Evolutionary conservation across 2,113 vertebrate species (phyloP), one percentile per base, ranked within the genome.

Genomic region (Peucedramus taeniatus): DNA sequence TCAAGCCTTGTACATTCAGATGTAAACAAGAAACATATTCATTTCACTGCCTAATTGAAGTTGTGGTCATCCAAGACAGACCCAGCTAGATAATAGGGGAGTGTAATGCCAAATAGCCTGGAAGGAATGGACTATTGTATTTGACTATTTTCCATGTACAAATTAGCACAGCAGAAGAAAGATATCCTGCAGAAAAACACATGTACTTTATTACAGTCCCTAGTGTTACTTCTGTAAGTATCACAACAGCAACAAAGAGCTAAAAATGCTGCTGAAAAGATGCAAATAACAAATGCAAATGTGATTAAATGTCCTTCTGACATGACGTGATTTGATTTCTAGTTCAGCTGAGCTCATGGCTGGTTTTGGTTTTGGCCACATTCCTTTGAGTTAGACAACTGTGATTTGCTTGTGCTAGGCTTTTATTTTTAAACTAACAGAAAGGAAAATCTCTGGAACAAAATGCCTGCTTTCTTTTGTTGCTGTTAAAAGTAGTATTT

Each of bases 151-250:
- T 98, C 97, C 95, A 97, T 93, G 94, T 94, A 97, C 89, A 97
- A 97, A 98, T 98, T 97, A 97, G 83, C 78, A 70, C 63, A 80
- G 90, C 81, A 88, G 91, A 95, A 93, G 77, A 96, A 97, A 97
- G 93, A 97, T 97, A 97, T 97, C 84, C 84, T 96, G 87, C 65
- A 97, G 95, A 93, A 96, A 96, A 97, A 97, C 96, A 97, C 96
- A 97, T 96, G 97, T 97, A 97, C 93, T 96, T 97, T 97, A 97
- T 98, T 98, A 97, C 85, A 97, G 90, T 97, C 97, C 81, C n/a
- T 89, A 96, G 84, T 94, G 91, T 94, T 97, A 96, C 84, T 96
- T 82, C 84, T 96, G 49, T 75, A 96, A 72, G 90, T 86, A 83
- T 49, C 59, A 97, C 57, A 97, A 96, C 79, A 97, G 88, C 74